A percentile compares a stretch with the other conserved stretches of the same genome.
phyloP scores from a whole-genome alignment of 2,113 vertebrate species.

The Perca fluviatilis region DNA sequence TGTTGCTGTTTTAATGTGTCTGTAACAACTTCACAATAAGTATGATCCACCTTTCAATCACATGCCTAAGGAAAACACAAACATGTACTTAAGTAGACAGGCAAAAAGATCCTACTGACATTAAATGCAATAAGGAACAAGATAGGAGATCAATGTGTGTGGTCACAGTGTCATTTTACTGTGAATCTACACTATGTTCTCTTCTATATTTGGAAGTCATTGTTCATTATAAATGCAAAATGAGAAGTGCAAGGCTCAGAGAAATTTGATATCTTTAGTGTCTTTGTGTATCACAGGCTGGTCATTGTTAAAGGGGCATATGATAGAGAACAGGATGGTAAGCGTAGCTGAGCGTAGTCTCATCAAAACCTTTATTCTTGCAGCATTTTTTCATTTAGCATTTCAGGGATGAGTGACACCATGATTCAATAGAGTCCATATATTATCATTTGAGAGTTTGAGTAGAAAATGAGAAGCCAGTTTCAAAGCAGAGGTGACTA shows the following conservation, averaged over 20 bases:
- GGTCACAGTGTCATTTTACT: slow-evolving; percentile 33
- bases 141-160: slow-evolving; percentile 12
- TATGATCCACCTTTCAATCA: slow-evolving; percentile 3
- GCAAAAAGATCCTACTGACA: slow-evolving; percentile 33
- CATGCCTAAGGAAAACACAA: slow-evolving; percentile 7
- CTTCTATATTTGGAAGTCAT: slow-evolving; percentile 33
- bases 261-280: slow-evolving; percentile 15
- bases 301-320: slow-evolving; percentile 4
- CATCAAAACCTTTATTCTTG: slow-evolving; percentile 26
- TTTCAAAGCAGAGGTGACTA: background rate
- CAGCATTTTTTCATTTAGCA: slow-evolving; percentile 43
- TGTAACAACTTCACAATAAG: slow-evolving; percentile 4
- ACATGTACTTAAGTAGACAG: slow-evolving; percentile 27
- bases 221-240: slow-evolving; percentile 41
- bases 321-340: slow-evolving; percentile 4
- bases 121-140: slow-evolving; percentile 72
- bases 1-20: slow-evolving; percentile 19
- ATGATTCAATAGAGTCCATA: slow-evolving; percentile 28
- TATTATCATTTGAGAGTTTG: slow-evolving; percentile 11
- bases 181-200: slow-evolving; percentile 19
- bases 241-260: slow-evolving; percentile 26
- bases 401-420: slow-evolving; percentile 43
- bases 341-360: slow-evolving; percentile 34
- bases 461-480: background rate
- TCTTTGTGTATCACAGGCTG: slow-evolving; percentile 15